These are phyloP conservation scores for Chaetura pelagica DNA, from an alignment of 2,113 vertebrate species.

Conservation along the genomic window DNA sequence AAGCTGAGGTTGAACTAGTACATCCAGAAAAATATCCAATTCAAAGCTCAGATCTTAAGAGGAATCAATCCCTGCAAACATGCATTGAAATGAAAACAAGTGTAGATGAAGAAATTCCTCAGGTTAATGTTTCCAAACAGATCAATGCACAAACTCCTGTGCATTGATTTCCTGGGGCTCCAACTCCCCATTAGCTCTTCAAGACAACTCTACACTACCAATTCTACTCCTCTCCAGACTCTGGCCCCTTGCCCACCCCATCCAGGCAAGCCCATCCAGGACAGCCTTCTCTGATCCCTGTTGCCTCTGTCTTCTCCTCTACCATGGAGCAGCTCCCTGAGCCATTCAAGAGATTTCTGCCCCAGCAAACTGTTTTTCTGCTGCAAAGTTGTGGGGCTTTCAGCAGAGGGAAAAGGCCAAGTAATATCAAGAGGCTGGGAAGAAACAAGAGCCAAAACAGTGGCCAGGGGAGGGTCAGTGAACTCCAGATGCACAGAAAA, in stretches of 20 bases:
- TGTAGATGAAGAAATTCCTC: conserved; percentile 19
- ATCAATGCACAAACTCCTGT: conserved; percentile 29
- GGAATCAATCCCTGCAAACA: conserved; percentile 39
- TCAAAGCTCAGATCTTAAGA: conserved; percentile 9
- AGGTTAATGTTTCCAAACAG: conserved; percentile 52
- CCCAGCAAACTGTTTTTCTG: neutral
- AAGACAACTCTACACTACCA: neutral
- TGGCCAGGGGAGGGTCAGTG: neutral
- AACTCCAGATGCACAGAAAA: neutral
- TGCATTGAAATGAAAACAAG: conserved; percentile 36
- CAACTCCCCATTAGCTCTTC: neutral
- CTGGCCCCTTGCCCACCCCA: neutral
- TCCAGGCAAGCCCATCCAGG: neutral
- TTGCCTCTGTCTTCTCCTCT: neutral
- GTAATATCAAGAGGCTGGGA: neutral
- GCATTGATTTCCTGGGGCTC: conserved; percentile 20
- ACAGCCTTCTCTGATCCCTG: neutral
- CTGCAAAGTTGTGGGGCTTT: neutral
- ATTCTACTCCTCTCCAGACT: neutral
- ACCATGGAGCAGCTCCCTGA: neutral
- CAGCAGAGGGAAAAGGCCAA: neutral
- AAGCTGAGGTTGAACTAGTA: neutral
- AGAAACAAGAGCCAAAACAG: neutral
- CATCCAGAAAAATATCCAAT: conserved; percentile 32
- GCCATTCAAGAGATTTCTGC: neutral